Evolutionary conservation across 1,140 invertebrate genomes (phyloP), one percentile per base, ranked within the genome.

Genomic region (Argopecten irradians): DNA sequence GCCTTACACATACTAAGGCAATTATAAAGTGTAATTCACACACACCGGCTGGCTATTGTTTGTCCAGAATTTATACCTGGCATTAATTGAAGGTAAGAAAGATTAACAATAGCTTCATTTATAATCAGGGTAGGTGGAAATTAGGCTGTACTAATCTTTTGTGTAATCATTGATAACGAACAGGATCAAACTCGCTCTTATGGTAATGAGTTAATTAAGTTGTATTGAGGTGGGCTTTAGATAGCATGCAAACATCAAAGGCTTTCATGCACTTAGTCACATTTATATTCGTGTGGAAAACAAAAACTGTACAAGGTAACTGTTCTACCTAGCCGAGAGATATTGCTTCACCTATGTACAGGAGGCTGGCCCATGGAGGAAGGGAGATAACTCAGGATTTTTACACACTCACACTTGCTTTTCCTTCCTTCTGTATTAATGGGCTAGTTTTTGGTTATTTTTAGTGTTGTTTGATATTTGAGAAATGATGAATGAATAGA

Each of bases 61-160:
- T 71, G 55, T 71, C 55, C 28, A 28, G 55, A 71, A 71, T 71
- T 71, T 71, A 71, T 71, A 71, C 55, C 55, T 71, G 55, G 55
- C 55, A 71, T 71, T 71, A 71, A 71, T 71, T 71, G 55, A 71
- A 71, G 55, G 55, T 71, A 71, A 71, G 55, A 71, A 71, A 71
- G 55, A 71, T 71, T 71, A 71, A 71, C 55, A 71, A 71, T 71
- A n/a, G 55, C 55, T 71, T 71, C 55, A 71, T 71, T 71, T 71
- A 71, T 71, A 71, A 71, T 71, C 55, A 71, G 55, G 55, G 55
- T 71, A 71, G 55, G 55, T 71, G 55, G 55, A 71, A 71, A 71
- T 71, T 71, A 71, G 55, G 28, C 55, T 71, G 55, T 71, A 71
- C 55, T 71, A 71, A 71, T 71, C 55, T 71, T 71, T 71, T 71